These are phyloP conservation scores for Drosophila vallismaia DNA, from an alignment of 2,888 invertebrate genomes.

Conservation along the genomic window DNA sequence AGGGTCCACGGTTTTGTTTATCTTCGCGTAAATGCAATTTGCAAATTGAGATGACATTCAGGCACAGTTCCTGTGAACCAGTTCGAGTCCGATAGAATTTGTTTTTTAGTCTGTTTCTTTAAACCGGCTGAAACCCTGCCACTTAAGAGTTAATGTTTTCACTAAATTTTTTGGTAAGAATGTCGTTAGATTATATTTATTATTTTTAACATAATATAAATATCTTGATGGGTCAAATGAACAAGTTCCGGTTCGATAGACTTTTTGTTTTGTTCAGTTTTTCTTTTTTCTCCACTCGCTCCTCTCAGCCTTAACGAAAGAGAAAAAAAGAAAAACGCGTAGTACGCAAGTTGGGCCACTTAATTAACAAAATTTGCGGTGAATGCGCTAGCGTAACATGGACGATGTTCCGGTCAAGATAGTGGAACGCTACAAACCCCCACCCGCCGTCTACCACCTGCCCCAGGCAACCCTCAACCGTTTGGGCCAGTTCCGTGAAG, in stretches of 20 bases:
- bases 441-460: slow-evolving; percentile 87
- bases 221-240: neutral
- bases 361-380: slow-evolving; percentile 64
- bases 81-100: neutral
- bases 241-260: slow-evolving; percentile 1
- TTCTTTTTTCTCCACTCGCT: neutral
- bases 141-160: too few relatives aligned
- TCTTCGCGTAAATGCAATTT: neutral
- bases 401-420: slow-evolving; percentile 95
- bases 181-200: too few relatives aligned
- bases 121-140: too few relatives aligned
- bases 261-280: neutral
- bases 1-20: slow-evolving; percentile 2
- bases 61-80: neutral
- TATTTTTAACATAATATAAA: too few relatives aligned
- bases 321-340: slow-evolving; percentile 53
- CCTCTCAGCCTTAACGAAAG: slow-evolving; percentile 62
- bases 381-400: slow-evolving; percentile 84
- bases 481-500: slow-evolving; percentile 84
- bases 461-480: slow-evolving; percentile 86
- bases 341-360: slow-evolving; percentile 33
- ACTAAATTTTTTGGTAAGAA: too few relatives aligned
- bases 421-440: slow-evolving; percentile 93
- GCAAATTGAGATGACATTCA: neutral
- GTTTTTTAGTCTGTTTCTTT: too few relatives aligned